Base-by-base conservation (phyloP, 2,797 vertebrate genomes). In the Enteromius paludinosus region DNA sequence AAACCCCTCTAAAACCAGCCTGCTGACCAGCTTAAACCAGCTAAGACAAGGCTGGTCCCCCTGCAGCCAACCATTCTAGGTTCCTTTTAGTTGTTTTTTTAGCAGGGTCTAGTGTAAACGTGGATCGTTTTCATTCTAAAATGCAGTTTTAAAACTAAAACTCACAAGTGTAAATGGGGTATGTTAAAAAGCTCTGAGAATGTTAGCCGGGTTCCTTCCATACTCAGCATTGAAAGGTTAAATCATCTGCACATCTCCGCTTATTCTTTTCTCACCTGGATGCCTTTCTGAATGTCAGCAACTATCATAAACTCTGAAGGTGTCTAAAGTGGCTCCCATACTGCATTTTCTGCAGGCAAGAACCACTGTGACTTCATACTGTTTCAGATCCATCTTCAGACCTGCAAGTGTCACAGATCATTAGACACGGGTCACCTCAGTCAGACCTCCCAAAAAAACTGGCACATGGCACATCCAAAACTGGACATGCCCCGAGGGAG, bases 281-380 rank as follows among this genome's bases (percentile, higher is more conserved):
- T 88, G 74, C 65, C 20, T 73, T 84, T 79, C 79, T 70, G 79
- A 71, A 41, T 82, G 69, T 66, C 65, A 89, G 89, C 65, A 86
- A 79, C 78, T 83, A 85, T 62, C 25, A 62, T 78, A 86, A 86
- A 90, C 87, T 86, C 69, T 59, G 45, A 84, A 15, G 15, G 35
- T 66, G 23, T 81, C 75, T 78, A 89, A 85, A 43, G 76, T 54
- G 86, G 82, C 65, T 83, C 47, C 64, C 70, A 73, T 17, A 23
- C 43, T 69, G 66, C 68, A 81, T 78, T 84, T 86, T 91, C 85
- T 77, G 30, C 18, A 41, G 45, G 71, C 61, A 70, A 43, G 81
- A 43, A 11, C 69, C 62, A 35, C 47, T n/a, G 20, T 74, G 84
- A 82, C 79, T 79, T 78, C 65, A 54, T 41, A 73, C 30, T 35